Percentiles rank a stretch among this genome's conserved stretches.
These are phyloP conservation scores for Tribolium freemani DNA, from an alignment of 2,888 invertebrate genomes.

Conservation along the genomic window DNA sequence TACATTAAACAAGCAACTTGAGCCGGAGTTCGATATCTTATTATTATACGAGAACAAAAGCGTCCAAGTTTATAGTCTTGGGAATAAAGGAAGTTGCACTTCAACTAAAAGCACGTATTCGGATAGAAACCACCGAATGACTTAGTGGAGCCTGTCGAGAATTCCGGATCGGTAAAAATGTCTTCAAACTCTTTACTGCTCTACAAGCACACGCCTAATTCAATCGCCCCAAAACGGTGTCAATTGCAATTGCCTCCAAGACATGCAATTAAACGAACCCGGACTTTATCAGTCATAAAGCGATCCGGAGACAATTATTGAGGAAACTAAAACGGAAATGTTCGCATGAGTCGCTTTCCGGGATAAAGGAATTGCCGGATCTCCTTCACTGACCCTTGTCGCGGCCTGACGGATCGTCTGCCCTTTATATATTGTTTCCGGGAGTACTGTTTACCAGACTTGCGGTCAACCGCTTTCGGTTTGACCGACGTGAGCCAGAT, in stretches of 20 bases:
- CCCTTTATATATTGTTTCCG: constrained; percentile 35
- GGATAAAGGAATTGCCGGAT: constrained; percentile 35
- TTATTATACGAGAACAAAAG: constrained; percentile 35
- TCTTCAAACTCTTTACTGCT: neutral
- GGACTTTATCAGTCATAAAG: constrained; percentile 26
- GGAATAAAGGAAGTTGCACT: constrained; percentile 37
- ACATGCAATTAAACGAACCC: neutral
- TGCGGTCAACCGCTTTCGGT: constrained; percentile 34
- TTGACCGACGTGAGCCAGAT: constrained; percentile 33
- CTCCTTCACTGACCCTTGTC: constrained; percentile 39
- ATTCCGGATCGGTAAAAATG: constrained; percentile 12
- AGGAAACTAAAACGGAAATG: constrained; percentile 47
- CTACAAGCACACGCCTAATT: neutral
- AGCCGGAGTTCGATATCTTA: constrained; percentile 23
- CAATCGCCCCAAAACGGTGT: neutral
- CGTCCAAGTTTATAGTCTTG: constrained; percentile 29
- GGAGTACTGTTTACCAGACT: constrained; percentile 26
- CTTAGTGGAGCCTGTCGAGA: constrained; percentile 22
- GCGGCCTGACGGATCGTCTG: constrained; percentile 35
- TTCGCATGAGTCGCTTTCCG: constrained; percentile 40
- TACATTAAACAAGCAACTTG: constrained; percentile 10
- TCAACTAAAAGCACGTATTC: constrained; percentile 25
- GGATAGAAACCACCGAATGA: constrained; percentile 31
- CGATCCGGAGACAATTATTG: constrained; percentile 44
- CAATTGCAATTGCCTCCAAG: constrained; percentile 3